These are phyloP conservation scores for Pilophorus perplexus DNA, from an alignment of 2,888 invertebrate genomes.

Conservation along the genomic window DNA sequence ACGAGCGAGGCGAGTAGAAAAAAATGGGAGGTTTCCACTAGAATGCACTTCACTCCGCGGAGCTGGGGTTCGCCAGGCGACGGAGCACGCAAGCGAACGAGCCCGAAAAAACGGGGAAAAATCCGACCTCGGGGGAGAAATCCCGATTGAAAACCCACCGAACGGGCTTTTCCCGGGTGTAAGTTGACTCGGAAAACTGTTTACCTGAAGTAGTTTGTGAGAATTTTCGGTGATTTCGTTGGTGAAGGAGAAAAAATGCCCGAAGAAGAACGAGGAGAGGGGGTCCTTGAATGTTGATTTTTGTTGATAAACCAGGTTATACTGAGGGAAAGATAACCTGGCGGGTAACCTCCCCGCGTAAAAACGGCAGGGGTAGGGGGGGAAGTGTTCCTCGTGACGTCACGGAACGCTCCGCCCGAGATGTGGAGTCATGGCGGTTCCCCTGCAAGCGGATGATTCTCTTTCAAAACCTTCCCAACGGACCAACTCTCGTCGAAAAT, in stretches of 20 bases:
- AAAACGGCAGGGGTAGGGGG: constrained; percentile 10
- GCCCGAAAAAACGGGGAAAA: neutral
- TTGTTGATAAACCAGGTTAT: constrained; percentile 40
- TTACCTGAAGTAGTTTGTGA: constrained; percentile 13
- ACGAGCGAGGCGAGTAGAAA: constrained; percentile 14
- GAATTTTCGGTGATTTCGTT: constrained; percentile 17
- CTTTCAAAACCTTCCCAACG: neutral
- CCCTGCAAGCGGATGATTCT: neutral
- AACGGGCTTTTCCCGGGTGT: neutral
- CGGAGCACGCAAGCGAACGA: constrained; percentile 12
- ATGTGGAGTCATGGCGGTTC: constrained; percentile 14
- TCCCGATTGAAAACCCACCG: neutral
- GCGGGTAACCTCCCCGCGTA: constrained; percentile 5
- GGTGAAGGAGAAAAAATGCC: too few species aligned
- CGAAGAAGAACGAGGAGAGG: constrained; percentile 30
- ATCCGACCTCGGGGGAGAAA: neutral
- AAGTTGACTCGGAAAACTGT: neutral
- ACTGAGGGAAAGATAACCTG: constrained; percentile 27
- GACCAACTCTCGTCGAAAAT: neutral
- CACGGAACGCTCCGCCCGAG: constrained; percentile 6
- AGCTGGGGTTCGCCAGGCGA: constrained; percentile 31
- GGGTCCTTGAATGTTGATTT: constrained; percentile 39
- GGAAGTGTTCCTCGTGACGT: constrained; percentile 25
- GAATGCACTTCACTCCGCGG: constrained; percentile 41
- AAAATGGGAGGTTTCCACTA: constrained; percentile 41